phyloP scores from a whole-genome alignment of 2,113 vertebrate genomes.

The Corvus moneduloides region DNA sequence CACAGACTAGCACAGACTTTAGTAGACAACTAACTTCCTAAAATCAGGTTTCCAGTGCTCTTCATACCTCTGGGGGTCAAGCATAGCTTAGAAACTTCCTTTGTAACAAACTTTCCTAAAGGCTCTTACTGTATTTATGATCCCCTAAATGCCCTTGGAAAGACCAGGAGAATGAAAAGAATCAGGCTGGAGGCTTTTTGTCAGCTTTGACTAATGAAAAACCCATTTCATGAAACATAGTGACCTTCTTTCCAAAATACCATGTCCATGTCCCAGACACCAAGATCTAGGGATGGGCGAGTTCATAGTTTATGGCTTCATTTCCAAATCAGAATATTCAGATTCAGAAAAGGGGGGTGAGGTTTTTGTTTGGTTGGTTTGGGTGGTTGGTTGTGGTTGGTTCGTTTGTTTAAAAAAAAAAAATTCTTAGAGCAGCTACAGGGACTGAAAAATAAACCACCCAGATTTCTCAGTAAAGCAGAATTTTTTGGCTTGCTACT shows the following conservation, averaged over 20 bases:
- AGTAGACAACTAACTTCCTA: not conserved
- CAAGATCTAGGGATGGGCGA: not conserved
- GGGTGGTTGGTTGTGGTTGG: not conserved
- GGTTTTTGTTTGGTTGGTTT: not conserved
- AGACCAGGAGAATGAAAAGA: not conserved
- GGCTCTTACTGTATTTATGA: not conserved
- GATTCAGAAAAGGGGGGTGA: not conserved
- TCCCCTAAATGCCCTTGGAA: not conserved
- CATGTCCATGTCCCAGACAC: not conserved
- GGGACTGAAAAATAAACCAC: not conserved
- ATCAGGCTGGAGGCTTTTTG: not conserved
- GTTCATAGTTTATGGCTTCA: not conserved
- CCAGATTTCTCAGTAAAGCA: not conserved
- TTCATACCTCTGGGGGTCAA: not conserved
- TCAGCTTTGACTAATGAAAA: slow-evolving; percentile 29
- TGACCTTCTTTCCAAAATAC: not conserved
- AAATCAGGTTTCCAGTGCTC: not conserved
- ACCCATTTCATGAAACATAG: not conserved
- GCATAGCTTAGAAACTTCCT: not conserved
- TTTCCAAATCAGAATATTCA: not conserved
- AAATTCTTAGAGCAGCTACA: not conserved
- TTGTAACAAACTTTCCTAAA: not conserved
- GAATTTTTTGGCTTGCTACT: not conserved
- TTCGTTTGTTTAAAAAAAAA: not conserved
- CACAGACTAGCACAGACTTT: not conserved